Conservation (phyloP, 1,140 invertebrate genomes). For the Mamestra configurata region DNA sequence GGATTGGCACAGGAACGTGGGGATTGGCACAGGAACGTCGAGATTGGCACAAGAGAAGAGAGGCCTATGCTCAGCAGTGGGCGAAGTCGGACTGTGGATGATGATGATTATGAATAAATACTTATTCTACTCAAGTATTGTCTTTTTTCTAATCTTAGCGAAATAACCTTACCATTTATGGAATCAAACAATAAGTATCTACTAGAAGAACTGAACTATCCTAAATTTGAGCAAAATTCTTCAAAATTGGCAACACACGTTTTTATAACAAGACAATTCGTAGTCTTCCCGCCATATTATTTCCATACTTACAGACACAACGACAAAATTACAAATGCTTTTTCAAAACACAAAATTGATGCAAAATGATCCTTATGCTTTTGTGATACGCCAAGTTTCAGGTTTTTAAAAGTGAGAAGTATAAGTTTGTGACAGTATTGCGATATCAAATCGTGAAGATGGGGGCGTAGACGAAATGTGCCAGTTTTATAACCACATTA, state of each 20-base stretch:
- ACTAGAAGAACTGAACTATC: background rate
- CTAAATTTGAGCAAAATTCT: background rate
- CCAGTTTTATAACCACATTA: slow-evolving; percentile 74
- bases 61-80: too few relatives aligned
- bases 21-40: too few relatives aligned
- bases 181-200: background rate
- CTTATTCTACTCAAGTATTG: too few relatives aligned
- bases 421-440: slow-evolving; percentile 58
- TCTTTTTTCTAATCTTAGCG: too few relatives aligned
- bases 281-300: slow-evolving; percentile 85
- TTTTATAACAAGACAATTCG: slow-evolving; percentile 84
- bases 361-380: background rate
- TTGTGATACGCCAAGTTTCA: background rate
- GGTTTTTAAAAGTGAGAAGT: background rate
- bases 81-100: too few relatives aligned
- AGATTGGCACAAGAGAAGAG: too few relatives aligned
- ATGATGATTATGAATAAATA: too few relatives aligned
- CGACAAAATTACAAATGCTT: slow-evolving; percentile 12
- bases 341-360: slow-evolving; percentile 13
- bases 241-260: slow-evolving; percentile 50
- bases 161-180: too few relatives aligned
- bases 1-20: too few relatives aligned
- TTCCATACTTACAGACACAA: slow-evolving; percentile 74
- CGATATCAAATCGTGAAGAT: slow-evolving; percentile 73
- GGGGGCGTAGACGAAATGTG: slow-evolving; percentile 71